Conservation (phyloP, 30 jellyfish, hydroid and myxozoan species). For the Mastigias papua region DNA sequence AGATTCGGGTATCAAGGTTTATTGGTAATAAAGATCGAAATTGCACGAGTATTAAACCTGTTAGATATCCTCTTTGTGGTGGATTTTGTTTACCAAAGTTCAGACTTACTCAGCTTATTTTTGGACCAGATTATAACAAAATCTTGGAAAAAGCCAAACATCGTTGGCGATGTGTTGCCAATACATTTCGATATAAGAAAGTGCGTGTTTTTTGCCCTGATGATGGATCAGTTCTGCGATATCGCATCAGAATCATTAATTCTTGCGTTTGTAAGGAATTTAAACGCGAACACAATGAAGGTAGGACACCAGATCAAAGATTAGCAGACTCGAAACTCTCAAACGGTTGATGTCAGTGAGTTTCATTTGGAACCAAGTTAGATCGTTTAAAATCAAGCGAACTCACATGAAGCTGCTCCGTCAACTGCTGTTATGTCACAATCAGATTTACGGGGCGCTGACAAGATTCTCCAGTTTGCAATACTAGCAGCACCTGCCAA, state of each 20-base stretch:
- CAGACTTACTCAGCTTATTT: slow-evolving; percentile 57
- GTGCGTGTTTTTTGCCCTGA: slow-evolving; percentile 82
- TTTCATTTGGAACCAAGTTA: neutral
- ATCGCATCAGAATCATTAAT: slow-evolving; percentile 71
- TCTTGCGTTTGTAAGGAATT: slow-evolving; percentile 83
- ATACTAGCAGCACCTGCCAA: too few relatives aligned
- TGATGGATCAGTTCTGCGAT: slow-evolving; percentile 82
- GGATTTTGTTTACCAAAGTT: slow-evolving; percentile 80
- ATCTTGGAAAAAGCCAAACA: slow-evolving; percentile 58
- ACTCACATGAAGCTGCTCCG: too few relatives aligned
- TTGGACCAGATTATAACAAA: slow-evolving; percentile 46
- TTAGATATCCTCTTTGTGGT: slow-evolving; percentile 66
- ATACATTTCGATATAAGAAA: slow-evolving; percentile 63
- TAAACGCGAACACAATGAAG: slow-evolving; percentile 69
- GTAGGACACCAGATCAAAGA: slow-evolving; percentile 54
- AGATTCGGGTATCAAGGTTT: slow-evolving; percentile 60
- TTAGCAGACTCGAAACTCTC: slow-evolving; percentile 9
- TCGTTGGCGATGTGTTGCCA: slow-evolving; percentile 75
- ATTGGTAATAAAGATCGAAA: slow-evolving; percentile 82
- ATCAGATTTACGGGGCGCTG: neutral
- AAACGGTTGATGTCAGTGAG: neutral
- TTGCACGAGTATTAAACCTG: slow-evolving; percentile 82
- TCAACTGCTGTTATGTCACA: neutral
- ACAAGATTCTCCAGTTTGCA: too few relatives aligned
- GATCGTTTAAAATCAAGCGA: too few relatives aligned